Base-by-base conservation (phyloP, 2,888 invertebrate genomes). In the Helobdella robusta region DNA sequence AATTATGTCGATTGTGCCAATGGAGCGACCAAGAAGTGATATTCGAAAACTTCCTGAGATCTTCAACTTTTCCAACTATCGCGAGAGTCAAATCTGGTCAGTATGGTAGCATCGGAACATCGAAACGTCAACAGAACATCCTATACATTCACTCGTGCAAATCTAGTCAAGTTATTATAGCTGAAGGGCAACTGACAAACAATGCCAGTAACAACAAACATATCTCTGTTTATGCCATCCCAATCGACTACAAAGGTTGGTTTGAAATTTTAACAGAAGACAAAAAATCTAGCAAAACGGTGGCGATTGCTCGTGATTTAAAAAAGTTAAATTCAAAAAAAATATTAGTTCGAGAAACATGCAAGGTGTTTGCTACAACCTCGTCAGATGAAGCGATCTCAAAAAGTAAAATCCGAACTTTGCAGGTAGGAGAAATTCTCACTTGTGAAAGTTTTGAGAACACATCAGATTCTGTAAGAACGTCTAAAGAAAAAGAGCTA, bases 191-290 rank as follows among this genome's bases (percentile, higher is more conserved):
- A 15, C 54, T 66, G 20, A 60, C 68, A n/a, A n/a, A n/a, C n/a
- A n/a, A n/a, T n/a, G n/a, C n/a, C n/a, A n/a, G n/a, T n/a, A n/a
- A n/a, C 15, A 66, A 76, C 52, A 77, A 76, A 6, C 85, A 91
- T 75, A 84, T 93, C 70, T 87, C 90, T 62, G 91, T 94, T 68
- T 62, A 50, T 44, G 62, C 62, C 50, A 62, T 62, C n/a, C 93
- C 94, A 5, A 88, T 91, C 74, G 86, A 87, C 0, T 93, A 91
- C 79, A 84, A 87, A 71, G 94, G 94, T 8, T 93, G 89, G 81
- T 94, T 94, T 79, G 93, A 94, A 80, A 84, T 94, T 61, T 82
- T 94, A 36, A 92, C 91, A 76, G 93, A 94, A 81, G 92, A 94
- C 80, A 93, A 93, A 0, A 83, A 89, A 73, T 89, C 91, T 30